Conservation (phyloP, 2,113 vertebrate genomes). For the Callocephalon fimbriatum region DNA sequence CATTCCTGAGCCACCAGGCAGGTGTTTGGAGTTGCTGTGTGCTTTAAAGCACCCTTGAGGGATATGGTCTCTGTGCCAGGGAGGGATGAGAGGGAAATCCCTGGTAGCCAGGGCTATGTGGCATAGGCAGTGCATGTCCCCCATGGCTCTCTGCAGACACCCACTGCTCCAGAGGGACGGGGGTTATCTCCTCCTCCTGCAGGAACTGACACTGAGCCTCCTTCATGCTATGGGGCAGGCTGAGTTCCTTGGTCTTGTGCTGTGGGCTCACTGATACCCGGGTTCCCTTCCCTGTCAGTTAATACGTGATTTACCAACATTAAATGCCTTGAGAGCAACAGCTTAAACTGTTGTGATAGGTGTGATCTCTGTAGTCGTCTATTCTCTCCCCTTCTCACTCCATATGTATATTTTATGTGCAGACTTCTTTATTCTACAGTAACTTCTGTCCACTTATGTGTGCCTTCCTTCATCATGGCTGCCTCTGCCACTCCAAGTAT, state of each 20-base stretch:
- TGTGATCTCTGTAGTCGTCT: neutral
- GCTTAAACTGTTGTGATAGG: neutral
- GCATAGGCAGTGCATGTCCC: rapidly evolving
- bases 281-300: neutral
- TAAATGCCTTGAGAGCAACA: neutral
- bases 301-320: neutral
- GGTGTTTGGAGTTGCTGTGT: neutral
- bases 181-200: neutral
- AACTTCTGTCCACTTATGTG: conserved; percentile 21
- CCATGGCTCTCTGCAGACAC: neutral
- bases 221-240: rapidly evolving
- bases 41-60: neutral
- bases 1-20: neutral
- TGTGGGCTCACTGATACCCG: rapidly evolving
- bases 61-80: rapidly evolving
- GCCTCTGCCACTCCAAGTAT: neutral
- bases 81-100: neutral
- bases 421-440: conserved; percentile 35
- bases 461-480: conserved; percentile 31
- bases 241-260: neutral
- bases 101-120: neutral
- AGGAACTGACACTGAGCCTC: neutral
- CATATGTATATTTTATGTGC: conserved; percentile 7
- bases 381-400: neutral
- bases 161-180: neutral